Percentiles rank a stretch among this genome's conserved stretches.
These are phyloP conservation scores for Mesembrinibis cayennensis DNA, from an alignment of 2,113 vertebrate genomes.

Conservation along the genomic window DNA sequence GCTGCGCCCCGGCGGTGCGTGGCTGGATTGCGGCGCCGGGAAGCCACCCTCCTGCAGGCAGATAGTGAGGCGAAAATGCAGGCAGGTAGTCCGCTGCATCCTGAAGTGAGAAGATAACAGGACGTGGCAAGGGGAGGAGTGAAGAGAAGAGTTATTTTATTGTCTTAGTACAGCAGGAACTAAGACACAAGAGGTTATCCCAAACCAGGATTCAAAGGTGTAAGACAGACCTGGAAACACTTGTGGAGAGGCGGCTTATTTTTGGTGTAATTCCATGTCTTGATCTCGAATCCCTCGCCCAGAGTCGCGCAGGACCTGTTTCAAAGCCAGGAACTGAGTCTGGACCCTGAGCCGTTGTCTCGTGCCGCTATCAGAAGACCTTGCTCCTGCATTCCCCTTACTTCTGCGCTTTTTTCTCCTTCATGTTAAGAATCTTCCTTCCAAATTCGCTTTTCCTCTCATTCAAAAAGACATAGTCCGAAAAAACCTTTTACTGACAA, in stretches of 20 bases:
- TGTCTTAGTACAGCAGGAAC: not conserved
- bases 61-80: accelerated
- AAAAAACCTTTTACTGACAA: not conserved
- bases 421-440: not conserved
- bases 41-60: not conserved
- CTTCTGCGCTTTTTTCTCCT: not conserved
- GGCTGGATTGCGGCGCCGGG: not conserved
- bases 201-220: not conserved
- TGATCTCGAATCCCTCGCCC: not conserved
- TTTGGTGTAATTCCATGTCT: accelerated
- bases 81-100: accelerated
- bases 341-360: not conserved
- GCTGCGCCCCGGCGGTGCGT: no score
- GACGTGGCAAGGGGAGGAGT: not conserved
- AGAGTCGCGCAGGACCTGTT: accelerated
- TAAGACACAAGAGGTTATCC: not conserved
- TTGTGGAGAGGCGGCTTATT: not conserved
- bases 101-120: accelerated
- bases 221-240: accelerated
- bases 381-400: not conserved
- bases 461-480: not conserved
- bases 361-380: accelerated
- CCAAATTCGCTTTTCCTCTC: not conserved
- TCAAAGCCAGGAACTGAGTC: not conserved
- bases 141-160: not conserved